Percentiles rank a stretch among this genome's conserved stretches.
Conservation (phyloP, 2,888 invertebrate genomes). For the Parnassius orleans region DNA sequence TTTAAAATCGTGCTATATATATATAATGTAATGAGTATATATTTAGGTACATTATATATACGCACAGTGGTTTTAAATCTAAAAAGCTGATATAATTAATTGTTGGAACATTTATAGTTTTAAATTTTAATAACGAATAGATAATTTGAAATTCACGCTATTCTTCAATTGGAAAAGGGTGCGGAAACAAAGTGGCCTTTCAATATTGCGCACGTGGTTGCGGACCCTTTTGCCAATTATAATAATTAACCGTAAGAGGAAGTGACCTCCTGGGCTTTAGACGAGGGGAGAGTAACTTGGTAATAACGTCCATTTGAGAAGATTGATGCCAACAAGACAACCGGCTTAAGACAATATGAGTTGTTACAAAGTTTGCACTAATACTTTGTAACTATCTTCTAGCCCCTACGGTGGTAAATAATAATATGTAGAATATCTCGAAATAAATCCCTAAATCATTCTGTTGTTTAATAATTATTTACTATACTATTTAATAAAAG, state of each 20-base stretch:
- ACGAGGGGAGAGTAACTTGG: slow-evolving; percentile 56
- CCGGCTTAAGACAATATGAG: slow-evolving; percentile 65
- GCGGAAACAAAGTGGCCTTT: slow-evolving; percentile 49
- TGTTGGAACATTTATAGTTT: not conserved
- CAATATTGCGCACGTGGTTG: slow-evolving; percentile 50
- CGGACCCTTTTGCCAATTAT: slow-evolving; percentile 68
- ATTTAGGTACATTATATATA: too few relatives aligned
- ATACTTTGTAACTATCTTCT: slow-evolving; percentile 31
- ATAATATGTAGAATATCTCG: too few relatives aligned
- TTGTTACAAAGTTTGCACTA: slow-evolving; percentile 55
- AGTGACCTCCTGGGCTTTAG: slow-evolving; percentile 73
- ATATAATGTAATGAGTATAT: too few relatives aligned
- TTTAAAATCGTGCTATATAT: too few relatives aligned
- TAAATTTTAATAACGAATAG: slow-evolving; percentile 28
- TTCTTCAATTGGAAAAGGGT: slow-evolving; percentile 35
- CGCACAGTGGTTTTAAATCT: too few relatives aligned
- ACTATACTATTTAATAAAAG: not conserved
- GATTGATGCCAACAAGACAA: slow-evolving; percentile 76
- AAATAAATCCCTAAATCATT: too few relatives aligned
- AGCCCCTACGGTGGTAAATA: too few relatives aligned
- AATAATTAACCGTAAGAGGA: slow-evolving; percentile 77
- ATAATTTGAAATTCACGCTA: slow-evolving; percentile 19
- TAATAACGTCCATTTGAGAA: slow-evolving; percentile 68
- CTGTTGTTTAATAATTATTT: not conserved
- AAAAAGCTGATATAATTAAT: too few relatives aligned